Percentiles rank a stretch among this genome's conserved stretches.
Evolutionary conservation across 2,113 vertebrate species (phyloP).

Genomic region (Eretmochelys imbricata): DNA sequence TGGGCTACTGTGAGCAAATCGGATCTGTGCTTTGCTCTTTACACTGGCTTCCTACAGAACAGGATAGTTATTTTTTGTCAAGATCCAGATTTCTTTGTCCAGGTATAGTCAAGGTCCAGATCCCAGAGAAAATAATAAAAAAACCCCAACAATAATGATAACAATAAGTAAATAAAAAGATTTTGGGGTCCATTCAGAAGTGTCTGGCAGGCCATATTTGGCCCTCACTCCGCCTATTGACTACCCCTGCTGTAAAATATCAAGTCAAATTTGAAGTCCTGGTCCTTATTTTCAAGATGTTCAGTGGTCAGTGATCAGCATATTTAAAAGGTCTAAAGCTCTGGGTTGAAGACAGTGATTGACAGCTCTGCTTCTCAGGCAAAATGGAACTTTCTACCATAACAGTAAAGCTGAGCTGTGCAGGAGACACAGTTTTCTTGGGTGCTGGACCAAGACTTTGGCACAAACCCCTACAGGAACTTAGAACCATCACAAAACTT

Average conservation of each 20-base stretch:
- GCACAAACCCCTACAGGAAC: neutral
- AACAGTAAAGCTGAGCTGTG: neutral
- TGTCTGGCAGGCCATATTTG: no score
- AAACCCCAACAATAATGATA: no score
- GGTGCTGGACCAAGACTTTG: no score
- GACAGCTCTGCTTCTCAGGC: neutral
- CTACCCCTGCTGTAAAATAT: neutral
- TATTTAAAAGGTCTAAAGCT: neutral
- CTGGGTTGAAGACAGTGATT: neutral
- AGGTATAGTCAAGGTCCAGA: no score
- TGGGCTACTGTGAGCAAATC: neutral
- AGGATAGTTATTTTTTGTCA: no score
- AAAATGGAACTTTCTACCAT: neutral
- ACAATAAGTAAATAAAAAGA: no score
- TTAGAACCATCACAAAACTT: neutral
- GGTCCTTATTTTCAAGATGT: neutral
- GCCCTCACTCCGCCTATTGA: no score
- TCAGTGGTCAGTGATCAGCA: neutral
- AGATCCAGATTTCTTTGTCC: no score
- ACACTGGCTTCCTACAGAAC: no score
- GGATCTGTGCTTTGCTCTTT: neutral
- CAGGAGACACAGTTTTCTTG: neutral
- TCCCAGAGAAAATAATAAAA: no score
- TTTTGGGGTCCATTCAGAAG: no score
- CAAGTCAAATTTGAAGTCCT: neutral